Percentiles rank a stretch among this genome's conserved stretches.
These are phyloP conservation scores for Leucophenga varia DNA, from an alignment of 1,140 invertebrate species.

Conservation along the genomic window DNA sequence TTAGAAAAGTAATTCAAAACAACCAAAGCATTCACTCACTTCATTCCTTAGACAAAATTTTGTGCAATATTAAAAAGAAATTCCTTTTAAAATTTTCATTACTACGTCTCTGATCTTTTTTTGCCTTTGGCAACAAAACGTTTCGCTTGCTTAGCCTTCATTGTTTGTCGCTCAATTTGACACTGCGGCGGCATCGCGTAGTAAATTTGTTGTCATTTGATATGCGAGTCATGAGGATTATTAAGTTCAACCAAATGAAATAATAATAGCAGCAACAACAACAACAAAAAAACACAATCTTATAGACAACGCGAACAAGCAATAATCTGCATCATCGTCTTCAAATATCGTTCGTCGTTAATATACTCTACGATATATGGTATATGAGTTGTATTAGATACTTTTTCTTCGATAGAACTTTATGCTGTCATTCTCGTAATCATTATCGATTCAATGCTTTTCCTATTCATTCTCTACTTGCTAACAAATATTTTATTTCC, in stretches of 20 bases:
- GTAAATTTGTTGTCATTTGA: constrained; percentile 54
- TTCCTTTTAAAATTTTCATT: too few relatives aligned
- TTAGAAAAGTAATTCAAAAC: too few relatives aligned
- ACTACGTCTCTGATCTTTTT: too few relatives aligned
- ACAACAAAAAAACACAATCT: constrained; percentile 12
- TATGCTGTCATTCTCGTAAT: constrained; percentile 38
- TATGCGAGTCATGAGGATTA: constrained; percentile 54
- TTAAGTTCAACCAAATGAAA: constrained; percentile 40
- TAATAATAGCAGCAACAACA: constrained; percentile 10
- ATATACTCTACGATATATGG: constrained; percentile 35
- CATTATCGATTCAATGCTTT: constrained; percentile 51
- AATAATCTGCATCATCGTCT: constrained; percentile 4
- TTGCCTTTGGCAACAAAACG: constrained; percentile 50
- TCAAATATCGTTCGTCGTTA: constrained; percentile 41
- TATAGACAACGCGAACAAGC: constrained; percentile 28
- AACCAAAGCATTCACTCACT: too few relatives aligned
- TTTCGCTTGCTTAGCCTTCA: constrained; percentile 46
- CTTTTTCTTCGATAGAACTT: too few relatives aligned
- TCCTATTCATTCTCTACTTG: too few relatives aligned
- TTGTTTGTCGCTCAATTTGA: constrained; percentile 53
- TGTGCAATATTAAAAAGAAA: too few relatives aligned
- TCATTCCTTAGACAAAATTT: too few relatives aligned
- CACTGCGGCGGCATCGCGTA: constrained; percentile 32
- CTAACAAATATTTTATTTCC: too few relatives aligned
- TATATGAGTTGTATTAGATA: too few relatives aligned